Percentiles rank a stretch among this genome's conserved stretches.
Evolutionary conservation across 1,140 invertebrate species (phyloP).

Genomic region (Papilio polyxenes): DNA sequence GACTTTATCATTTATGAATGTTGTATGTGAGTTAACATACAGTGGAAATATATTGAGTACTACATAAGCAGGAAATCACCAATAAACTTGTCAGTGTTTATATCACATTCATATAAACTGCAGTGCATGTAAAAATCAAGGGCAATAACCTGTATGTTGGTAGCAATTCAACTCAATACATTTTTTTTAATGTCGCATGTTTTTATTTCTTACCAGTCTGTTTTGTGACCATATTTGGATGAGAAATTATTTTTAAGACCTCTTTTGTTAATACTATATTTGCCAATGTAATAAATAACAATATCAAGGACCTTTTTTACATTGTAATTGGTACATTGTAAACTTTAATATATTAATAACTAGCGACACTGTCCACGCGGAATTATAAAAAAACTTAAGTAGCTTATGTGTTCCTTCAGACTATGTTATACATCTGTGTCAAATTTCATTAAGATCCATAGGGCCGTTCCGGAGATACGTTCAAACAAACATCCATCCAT

Average conservation of each 20-base stretch:
- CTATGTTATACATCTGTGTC: no score
- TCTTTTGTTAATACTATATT: neutral
- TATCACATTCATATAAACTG: slow-evolving; percentile 59
- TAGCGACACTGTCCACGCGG: no score
- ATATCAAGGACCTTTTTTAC: neutral
- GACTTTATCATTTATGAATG: slow-evolving; percentile 42
- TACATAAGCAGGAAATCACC: slow-evolving; percentile 69
- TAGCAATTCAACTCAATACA: slow-evolving; percentile 1
- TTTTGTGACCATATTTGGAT: slow-evolving; percentile 9
- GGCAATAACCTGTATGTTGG: slow-evolving; percentile 52
- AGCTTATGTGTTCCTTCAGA: no score
- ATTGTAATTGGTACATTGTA: no score
- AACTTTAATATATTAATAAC: no score
- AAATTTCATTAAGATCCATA: no score
- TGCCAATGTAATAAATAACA: neutral
- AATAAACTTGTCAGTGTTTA: slow-evolving; percentile 72
- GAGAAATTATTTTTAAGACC: neutral
- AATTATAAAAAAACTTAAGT: no score
- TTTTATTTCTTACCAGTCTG: slow-evolving; percentile 3
- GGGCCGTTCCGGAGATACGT: no score
- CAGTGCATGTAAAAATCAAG: slow-evolving; percentile 57
- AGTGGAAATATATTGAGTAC: slow-evolving; percentile 64
- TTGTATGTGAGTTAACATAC: slow-evolving; percentile 55
- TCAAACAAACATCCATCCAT: no score
- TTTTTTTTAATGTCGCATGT: slow-evolving; percentile 5